Evolutionary conservation across 2,888 invertebrate species (phyloP), one percentile per base, ranked within the genome.

Genomic region (Andrena bucephala): DNA sequence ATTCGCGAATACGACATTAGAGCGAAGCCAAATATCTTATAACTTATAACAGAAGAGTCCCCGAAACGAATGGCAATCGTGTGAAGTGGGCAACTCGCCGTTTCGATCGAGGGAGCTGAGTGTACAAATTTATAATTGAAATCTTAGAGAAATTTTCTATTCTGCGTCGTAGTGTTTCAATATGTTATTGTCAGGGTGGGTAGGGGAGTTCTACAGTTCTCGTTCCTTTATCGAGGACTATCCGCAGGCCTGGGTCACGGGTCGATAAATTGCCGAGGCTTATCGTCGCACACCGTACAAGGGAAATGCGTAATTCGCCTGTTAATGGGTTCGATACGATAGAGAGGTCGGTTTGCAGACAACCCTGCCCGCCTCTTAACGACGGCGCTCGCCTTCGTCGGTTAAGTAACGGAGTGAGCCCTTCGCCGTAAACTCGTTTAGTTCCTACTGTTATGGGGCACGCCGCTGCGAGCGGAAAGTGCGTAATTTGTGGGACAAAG

Each of bases 281-380:
- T 81, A 81, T 81, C 81, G 70, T 24, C 27, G 13, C 10, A 20
- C 42, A 31, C 36, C 20, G 50, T 57, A 59, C 66, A 83, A 69
- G 73, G 76, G 29, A 72, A 81, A 87, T 81, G 31, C 54, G 77
- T 84, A 87, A 77, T 84, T 74, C 68, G 60, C 63, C 27, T 54
- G 78, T 54, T 62, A 86, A 84, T 77, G 78, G 76, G 59, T 74
- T 84, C 73, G 77, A 80, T 66, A 42, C 60, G 69, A 48, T 50
- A 31, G 50, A 36, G 33, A 48, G 57, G 57, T 50, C 31, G 36
- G 27, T 63, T 33, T 7, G 1, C 33, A 62, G 66, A 48, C 24
- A 54, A 27, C 10, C 42, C 29, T 50, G 29, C 27, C 67, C 29
- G 24, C 62, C 33, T 52, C 50, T 50, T 52, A 66, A 66, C 52